These are phyloP conservation scores for Trichechus manatus DNA, from an alignment of 2,113 vertebrate genomes.

Conservation along the genomic window DNA sequence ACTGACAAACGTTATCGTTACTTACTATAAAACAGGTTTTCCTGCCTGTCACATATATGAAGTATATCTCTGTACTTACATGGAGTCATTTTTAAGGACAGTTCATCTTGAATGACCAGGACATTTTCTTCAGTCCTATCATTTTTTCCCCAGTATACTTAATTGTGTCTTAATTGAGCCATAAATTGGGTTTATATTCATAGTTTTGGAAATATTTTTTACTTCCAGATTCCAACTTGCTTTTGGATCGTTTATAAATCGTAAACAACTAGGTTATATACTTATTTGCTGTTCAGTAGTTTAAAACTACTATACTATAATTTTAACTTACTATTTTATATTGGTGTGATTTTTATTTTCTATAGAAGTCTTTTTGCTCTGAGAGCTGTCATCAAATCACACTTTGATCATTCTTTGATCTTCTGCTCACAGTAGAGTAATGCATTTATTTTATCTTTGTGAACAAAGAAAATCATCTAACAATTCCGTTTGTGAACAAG, in stretches of 20 bases:
- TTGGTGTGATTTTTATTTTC: background rate
- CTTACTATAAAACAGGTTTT: background rate
- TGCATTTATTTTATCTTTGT: background rate
- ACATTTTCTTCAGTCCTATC: background rate
- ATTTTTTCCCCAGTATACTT: background rate
- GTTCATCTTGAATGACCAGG: background rate
- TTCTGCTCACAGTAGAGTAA: background rate
- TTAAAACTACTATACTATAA: background rate
- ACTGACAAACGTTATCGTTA: background rate
- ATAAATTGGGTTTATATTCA: background rate
- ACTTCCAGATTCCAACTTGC: background rate
- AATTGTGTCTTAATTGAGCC: background rate
- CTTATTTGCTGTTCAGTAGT: background rate
- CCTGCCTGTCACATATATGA: background rate
- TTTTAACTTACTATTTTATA: background rate
- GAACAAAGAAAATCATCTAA: background rate
- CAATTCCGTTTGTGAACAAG: background rate
- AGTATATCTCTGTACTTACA: background rate
- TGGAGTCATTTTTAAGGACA: background rate
- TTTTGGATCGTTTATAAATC: background rate
- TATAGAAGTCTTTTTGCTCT: background rate
- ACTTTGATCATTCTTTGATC: background rate
- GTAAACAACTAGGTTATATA: background rate
- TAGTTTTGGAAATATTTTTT: conserved; percentile 2
- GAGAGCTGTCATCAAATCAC: background rate